Evolutionary conservation across 2,797 vertebrate genomes (phyloP).

Genomic region (Heteromormyrus szaboi): DNA sequence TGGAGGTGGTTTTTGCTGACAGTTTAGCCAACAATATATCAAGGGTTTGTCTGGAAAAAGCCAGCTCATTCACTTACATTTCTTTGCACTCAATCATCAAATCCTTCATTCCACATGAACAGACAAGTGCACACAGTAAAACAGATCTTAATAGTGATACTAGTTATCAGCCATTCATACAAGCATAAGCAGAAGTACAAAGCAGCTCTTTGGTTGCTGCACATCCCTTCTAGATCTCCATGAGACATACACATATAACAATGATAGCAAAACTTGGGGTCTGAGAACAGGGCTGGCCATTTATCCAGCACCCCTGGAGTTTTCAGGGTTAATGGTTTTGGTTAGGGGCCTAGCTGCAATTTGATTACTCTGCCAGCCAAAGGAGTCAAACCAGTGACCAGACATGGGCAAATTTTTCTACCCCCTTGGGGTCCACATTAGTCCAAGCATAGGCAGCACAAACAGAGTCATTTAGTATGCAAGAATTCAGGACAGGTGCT

Average conservation of each 20-base stretch:
- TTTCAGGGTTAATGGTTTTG: background rate
- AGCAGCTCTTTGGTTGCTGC: background rate
- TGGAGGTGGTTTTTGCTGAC: background rate
- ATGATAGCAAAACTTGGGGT: background rate
- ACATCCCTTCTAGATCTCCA: background rate
- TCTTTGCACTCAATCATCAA: background rate
- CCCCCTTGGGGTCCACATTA: background rate
- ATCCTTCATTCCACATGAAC: background rate
- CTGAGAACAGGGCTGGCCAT: background rate
- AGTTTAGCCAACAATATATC: background rate
- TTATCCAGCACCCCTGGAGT: background rate
- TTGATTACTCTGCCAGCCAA: background rate
- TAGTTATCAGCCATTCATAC: background rate
- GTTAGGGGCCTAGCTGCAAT: background rate
- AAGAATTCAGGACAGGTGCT: background rate
- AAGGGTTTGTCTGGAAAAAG: background rate
- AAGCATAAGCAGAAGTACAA: background rate
- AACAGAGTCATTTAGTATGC: background rate
- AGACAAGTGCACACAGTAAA: background rate
- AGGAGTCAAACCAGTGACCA: background rate
- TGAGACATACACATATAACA: background rate
- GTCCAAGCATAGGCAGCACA: background rate
- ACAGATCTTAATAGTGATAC: background rate
- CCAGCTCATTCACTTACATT: background rate
- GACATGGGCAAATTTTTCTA: background rate